Percentiles rank a stretch among this genome's conserved stretches.
These are phyloP conservation scores for Astyanax mexicanus DNA, from an alignment of 2,797 vertebrate species.

Conservation along the genomic window DNA sequence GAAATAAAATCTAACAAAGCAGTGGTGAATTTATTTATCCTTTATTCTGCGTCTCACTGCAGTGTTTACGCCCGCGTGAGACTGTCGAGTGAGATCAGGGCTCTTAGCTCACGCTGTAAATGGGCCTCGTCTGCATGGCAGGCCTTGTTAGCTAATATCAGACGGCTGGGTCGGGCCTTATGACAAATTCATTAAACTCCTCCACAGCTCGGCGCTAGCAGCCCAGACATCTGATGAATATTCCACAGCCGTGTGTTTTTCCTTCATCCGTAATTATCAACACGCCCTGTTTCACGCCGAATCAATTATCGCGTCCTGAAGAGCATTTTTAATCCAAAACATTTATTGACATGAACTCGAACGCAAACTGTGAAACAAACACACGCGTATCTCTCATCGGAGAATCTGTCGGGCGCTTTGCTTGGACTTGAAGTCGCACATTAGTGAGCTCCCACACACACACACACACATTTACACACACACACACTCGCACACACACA, in stretches of 20 bases:
- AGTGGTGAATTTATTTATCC: neutral
- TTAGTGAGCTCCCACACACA: slow-evolving; percentile 62
- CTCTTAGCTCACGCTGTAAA: slow-evolving; percentile 43
- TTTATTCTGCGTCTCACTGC: slow-evolving; percentile 29
- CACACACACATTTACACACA: slow-evolving; percentile 52
- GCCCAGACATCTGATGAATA: slow-evolving; percentile 67
- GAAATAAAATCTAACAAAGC: neutral
- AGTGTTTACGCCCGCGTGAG: slow-evolving; percentile 32
- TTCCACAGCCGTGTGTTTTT: slow-evolving; percentile 62
- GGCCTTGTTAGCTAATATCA: slow-evolving; percentile 57
- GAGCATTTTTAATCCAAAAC: slow-evolving; percentile 65
- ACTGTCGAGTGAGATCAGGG: slow-evolving; percentile 41
- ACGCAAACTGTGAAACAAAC: slow-evolving; percentile 71
- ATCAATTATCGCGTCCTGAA: slow-evolving; percentile 67
- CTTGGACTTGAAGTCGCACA: slow-evolving; percentile 64
- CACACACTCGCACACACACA: slow-evolving; percentile 51
- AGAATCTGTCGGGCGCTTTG: slow-evolving; percentile 61
- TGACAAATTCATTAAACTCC: slow-evolving; percentile 67
- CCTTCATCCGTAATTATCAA: slow-evolving; percentile 65
- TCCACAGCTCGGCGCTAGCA: slow-evolving; percentile 51
- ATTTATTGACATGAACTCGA: slow-evolving; percentile 69
- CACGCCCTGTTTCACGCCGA: slow-evolving; percentile 66
- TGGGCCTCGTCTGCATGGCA: slow-evolving; percentile 48
- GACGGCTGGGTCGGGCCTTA: slow-evolving; percentile 60
- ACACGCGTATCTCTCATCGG: slow-evolving; percentile 66